phyloP scores from a whole-genome alignment of 2,888 invertebrate species.

The Ceraclea dissimilis region DNA sequence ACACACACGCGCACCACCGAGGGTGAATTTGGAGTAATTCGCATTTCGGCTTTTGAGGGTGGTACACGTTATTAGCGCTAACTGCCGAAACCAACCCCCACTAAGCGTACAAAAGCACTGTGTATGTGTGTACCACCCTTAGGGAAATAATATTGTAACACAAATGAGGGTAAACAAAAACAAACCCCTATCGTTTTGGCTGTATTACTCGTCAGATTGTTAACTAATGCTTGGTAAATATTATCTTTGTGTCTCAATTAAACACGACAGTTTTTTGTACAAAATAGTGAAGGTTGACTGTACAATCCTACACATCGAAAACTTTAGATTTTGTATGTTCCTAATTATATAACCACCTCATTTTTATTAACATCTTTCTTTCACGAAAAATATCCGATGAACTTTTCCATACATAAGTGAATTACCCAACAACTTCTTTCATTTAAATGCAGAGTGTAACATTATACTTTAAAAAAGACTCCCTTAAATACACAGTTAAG shows the following conservation, averaged over 20 bases:
- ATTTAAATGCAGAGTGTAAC: too few relatives aligned
- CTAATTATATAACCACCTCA: too few relatives aligned
- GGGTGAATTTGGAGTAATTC: conserved; percentile 9
- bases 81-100: conserved; percentile 5
- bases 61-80: conserved; percentile 5
- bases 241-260: background rate
- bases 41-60: conserved; percentile 5
- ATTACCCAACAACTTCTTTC: too few relatives aligned
- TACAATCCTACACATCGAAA: too few relatives aligned
- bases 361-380: too few relatives aligned
- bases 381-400: too few relatives aligned
- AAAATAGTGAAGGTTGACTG: too few relatives aligned
- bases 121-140: background rate
- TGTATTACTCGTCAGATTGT: background rate
- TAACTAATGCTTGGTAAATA: conserved; percentile 5
- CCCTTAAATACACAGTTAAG: too few relatives aligned
- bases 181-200: conserved; percentile 1
- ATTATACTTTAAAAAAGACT: too few relatives aligned
- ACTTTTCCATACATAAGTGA: too few relatives aligned
- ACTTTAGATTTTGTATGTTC: too few relatives aligned
- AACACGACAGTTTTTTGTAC: too few relatives aligned
- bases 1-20: background rate
- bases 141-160: conserved; percentile 1
- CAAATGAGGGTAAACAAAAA: conserved; percentile 6
- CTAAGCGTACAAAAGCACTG: background rate